Percentiles rank a stretch among this genome's conserved stretches.
Evolutionary conservation across 2,797 vertebrate species (phyloP).

Genomic region (Brotula barbata): DNA sequence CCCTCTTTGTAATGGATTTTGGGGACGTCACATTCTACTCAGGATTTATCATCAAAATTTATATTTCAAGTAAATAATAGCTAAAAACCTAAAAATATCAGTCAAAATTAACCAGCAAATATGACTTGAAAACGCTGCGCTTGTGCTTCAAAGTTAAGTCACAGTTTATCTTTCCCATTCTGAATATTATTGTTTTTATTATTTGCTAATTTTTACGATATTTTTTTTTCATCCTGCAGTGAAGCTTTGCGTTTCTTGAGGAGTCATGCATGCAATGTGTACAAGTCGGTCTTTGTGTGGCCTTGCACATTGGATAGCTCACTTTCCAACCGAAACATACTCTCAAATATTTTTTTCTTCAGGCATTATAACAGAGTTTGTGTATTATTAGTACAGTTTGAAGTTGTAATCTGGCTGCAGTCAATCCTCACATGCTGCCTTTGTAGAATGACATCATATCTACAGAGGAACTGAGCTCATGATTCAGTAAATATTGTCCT

Average conservation of each 20-base stretch:
- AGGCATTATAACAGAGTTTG: too few relatives aligned
- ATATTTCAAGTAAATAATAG: slow-evolving; percentile 6
- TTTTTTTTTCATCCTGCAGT: not conserved
- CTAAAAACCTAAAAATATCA: not conserved
- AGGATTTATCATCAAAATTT: slow-evolving; percentile 5
- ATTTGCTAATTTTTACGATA: too few relatives aligned
- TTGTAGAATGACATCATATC: slow-evolving; percentile 21
- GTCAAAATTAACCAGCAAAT: too few relatives aligned
- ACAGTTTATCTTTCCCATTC: not conserved
- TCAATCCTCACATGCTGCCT: not conserved
- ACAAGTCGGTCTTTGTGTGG: not conserved
- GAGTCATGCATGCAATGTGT: not conserved
- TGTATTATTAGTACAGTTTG: too few relatives aligned
- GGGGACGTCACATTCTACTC: slow-evolving; percentile 18
- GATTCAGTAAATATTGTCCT: not conserved
- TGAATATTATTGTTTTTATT: too few relatives aligned
- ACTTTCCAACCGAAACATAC: too few relatives aligned
- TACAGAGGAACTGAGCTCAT: not conserved
- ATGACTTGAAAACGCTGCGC: too few relatives aligned
- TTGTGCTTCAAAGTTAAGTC: too few relatives aligned
- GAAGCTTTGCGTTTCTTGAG: not conserved
- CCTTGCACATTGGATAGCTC: not conserved
- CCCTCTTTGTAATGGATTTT: too few relatives aligned
- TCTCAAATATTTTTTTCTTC: not conserved
- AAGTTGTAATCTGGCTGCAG: too few relatives aligned